Percentiles rank a stretch among this genome's conserved stretches.
Evolutionary conservation across 1,140 invertebrate genomes (phyloP).

Genomic region (Macrocentrus cingulum): DNA sequence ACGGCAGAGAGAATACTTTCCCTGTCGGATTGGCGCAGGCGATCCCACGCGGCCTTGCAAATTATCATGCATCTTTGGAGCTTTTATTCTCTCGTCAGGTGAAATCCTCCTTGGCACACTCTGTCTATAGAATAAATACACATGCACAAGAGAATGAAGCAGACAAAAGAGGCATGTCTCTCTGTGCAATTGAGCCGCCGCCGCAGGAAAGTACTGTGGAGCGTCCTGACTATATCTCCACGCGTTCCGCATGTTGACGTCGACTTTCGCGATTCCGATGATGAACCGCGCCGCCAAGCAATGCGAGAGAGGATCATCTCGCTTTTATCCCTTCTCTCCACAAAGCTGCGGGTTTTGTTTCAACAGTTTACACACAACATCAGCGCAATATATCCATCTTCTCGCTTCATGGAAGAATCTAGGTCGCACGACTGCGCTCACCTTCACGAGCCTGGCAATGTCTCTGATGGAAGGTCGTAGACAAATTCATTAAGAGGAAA

Average conservation of each 20-base stretch:
- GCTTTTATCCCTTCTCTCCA: conserved; percentile 6
- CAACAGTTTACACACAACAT: not conserved
- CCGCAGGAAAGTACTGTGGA: not conserved
- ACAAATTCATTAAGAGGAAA: conserved; percentile 15
- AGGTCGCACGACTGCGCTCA: conserved; percentile 22
- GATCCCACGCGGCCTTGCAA: no score
- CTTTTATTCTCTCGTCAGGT: not conserved
- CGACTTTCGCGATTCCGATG: not conserved
- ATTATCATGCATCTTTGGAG: conserved; percentile 12
- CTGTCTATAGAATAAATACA: not conserved
- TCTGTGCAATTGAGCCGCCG: not conserved
- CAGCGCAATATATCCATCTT: conserved; percentile 12
- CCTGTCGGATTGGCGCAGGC: no score
- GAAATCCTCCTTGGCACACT: conserved; percentile 8
- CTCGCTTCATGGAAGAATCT: conserved; percentile 9
- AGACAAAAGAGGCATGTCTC: conserved; percentile 2
- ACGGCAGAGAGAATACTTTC: no score
- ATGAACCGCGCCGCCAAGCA: not conserved
- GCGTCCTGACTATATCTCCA: not conserved
- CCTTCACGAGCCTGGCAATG: conserved; percentile 17
- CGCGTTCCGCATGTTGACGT: not conserved
- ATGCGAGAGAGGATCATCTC: conserved; percentile 1
- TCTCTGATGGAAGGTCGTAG: conserved; percentile 13
- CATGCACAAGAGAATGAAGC: not conserved
- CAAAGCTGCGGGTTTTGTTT: not conserved